phyloP scores from a whole-genome alignment of 2,888 invertebrate genomes.

The Sesamia inferens region DNA sequence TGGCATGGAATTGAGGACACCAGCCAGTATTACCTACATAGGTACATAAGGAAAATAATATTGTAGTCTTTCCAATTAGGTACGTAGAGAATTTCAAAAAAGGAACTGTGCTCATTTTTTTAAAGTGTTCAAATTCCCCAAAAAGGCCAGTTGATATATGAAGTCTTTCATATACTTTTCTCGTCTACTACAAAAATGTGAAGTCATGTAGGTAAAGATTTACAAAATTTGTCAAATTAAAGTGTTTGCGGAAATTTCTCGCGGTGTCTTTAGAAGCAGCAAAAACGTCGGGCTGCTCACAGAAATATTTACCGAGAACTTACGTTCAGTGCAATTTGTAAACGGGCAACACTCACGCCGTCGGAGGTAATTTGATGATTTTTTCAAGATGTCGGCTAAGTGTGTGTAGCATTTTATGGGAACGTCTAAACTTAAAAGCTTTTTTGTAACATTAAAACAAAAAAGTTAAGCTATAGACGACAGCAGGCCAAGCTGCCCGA shows the following conservation, averaged over 20 bases:
- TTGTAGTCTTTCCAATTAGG: neutral
- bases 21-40: too few relatives aligned
- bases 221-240: conserved; percentile 69
- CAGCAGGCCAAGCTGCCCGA: too few relatives aligned
- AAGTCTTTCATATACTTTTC: conserved; percentile 31
- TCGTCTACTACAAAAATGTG: conserved; percentile 14
- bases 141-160: conserved; percentile 40
- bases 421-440: conserved; percentile 16
- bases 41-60: neutral
- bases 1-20: too few relatives aligned
- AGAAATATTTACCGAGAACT: conserved; percentile 61
- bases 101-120: conserved; percentile 6
- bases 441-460: conserved; percentile 1
- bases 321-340: conserved; percentile 62
- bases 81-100: conserved; percentile 15
- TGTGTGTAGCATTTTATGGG: conserved; percentile 34
- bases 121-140: conserved; percentile 9
- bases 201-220: conserved; percentile 46
- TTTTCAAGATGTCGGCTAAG: conserved; percentile 48
- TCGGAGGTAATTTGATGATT: conserved; percentile 49
- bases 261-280: conserved; percentile 45
- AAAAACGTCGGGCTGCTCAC: conserved; percentile 50
- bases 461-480: neutral
- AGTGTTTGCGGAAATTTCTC: conserved; percentile 58
- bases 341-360: conserved; percentile 41